Evolutionary conservation across 2,113 vertebrate species (phyloP).

Genomic region (Grammatotria lemairii): DNA sequence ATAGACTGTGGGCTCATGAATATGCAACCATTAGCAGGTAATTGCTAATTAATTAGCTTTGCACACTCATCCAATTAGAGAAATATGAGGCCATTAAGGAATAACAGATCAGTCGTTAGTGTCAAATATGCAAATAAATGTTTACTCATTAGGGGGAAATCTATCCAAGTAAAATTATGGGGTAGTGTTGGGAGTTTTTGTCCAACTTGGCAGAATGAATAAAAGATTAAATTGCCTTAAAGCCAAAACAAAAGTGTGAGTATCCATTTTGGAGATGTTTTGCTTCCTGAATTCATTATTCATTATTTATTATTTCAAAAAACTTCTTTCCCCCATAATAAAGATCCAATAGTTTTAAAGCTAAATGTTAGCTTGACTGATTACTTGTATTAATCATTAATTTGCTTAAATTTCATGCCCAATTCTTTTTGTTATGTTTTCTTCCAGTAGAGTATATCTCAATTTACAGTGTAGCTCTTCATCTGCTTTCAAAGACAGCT

Average conservation of each 20-base stretch:
- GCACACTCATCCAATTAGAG: constrained; percentile 51
- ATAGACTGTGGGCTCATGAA: constrained; percentile 50
- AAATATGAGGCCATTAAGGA: constrained; percentile 58
- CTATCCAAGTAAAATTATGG: constrained; percentile 3
- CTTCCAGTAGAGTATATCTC: background rate
- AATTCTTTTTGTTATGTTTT: background rate
- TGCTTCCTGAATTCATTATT: background rate
- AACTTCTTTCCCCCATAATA: background rate
- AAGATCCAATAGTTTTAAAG: background rate
- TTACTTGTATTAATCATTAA: background rate
- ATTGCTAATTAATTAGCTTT: constrained; percentile 65
- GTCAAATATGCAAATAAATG: constrained; percentile 57
- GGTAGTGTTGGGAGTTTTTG: background rate
- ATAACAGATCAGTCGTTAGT: constrained; percentile 47
- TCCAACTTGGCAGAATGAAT: constrained; percentile 4
- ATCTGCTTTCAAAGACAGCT: background rate
- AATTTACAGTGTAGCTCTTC: background rate
- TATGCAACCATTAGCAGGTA: constrained; percentile 58
- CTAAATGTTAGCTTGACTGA: background rate
- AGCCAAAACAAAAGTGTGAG: background rate
- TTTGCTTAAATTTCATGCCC: background rate
- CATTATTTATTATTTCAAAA: background rate
- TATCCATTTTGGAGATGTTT: background rate
- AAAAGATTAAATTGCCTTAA: background rate
- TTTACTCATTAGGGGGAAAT: constrained; percentile 36